A percentile compares a stretch with the other conserved stretches of the same genome.
Evolutionary conservation across 2,113 vertebrate genomes (phyloP).

Genomic region (Jaculus jaculus): DNA sequence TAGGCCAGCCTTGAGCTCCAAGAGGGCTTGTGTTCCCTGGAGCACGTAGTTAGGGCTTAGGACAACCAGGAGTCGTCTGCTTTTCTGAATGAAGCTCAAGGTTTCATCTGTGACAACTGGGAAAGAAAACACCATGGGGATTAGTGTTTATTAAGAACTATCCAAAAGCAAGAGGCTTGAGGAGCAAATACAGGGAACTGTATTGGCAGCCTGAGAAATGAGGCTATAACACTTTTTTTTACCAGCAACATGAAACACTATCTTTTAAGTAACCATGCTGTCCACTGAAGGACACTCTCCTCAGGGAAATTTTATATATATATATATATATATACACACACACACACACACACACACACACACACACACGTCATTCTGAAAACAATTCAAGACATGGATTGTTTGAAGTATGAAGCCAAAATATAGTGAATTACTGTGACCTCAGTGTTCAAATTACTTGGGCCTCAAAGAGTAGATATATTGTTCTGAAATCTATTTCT

Average conservation of each 20-base stretch:
- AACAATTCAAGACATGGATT: neutral
- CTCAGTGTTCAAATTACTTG: neutral
- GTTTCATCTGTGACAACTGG: slow-evolving; percentile 98
- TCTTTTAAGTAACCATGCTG: neutral
- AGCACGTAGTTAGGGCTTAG: slow-evolving; percentile 93
- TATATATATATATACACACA: too few relatives aligned
- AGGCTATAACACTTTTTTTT: neutral
- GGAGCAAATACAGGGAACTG: neutral
- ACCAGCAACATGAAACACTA: neutral
- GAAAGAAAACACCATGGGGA: slow-evolving; percentile 82
- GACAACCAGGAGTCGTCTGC: slow-evolving; percentile 94
- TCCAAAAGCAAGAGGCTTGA: neutral
- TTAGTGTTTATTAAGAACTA: slow-evolving; percentile 79
- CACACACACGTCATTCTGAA: neutral
- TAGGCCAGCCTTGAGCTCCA: slow-evolving; percentile 97
- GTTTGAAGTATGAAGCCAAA: neutral
- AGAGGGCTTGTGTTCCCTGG: slow-evolving; percentile 94
- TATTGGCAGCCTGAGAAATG: neutral
- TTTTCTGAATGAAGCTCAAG: slow-evolving; percentile 95
- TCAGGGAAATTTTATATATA: neutral
- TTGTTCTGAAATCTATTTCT: neutral
- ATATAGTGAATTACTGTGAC: neutral
- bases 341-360: neutral
- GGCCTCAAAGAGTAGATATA: neutral
- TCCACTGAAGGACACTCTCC: neutral